Percentiles rank a stretch among this genome's conserved stretches.
Conservation (phyloP, 2,113 vertebrate species). For the Origma solitaria region DNA sequence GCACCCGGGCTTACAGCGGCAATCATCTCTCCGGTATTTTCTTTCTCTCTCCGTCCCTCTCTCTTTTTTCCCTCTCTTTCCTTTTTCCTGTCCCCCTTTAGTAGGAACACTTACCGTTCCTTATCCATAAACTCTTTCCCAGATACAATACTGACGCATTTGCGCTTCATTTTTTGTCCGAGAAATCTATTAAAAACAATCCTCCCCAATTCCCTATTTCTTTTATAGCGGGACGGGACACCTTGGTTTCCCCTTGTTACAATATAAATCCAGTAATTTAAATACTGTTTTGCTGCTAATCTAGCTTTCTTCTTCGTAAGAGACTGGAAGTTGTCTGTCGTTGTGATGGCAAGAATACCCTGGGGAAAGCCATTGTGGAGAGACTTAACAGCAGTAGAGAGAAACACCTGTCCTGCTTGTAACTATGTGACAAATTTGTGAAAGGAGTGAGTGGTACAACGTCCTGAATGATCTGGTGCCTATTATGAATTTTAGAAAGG, state of each 20-base stretch:
- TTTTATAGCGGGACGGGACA: too few relatives aligned
- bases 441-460: fast-evolving
- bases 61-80: too few relatives aligned
- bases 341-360: not conserved
- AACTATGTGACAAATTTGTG: not conserved
- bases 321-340: not conserved
- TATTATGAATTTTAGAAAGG: not conserved
- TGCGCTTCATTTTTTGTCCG: too few relatives aligned
- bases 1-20: too few relatives aligned
- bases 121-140: too few relatives aligned
- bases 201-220: too few relatives aligned
- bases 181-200: too few relatives aligned
- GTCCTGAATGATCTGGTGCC: not conserved
- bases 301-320: not conserved
- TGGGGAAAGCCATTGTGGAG: not conserved
- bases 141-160: too few relatives aligned
- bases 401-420: not conserved
- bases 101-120: too few relatives aligned
- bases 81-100: too few relatives aligned
- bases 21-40: too few relatives aligned
- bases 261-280: not conserved
- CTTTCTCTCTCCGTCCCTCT: too few relatives aligned
- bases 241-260: not conserved
- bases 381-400: not conserved
- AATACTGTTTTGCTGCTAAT: not conserved